Base-by-base conservation (phyloP, 2,797 vertebrate species). In the Helarctos malayanus region DNA sequence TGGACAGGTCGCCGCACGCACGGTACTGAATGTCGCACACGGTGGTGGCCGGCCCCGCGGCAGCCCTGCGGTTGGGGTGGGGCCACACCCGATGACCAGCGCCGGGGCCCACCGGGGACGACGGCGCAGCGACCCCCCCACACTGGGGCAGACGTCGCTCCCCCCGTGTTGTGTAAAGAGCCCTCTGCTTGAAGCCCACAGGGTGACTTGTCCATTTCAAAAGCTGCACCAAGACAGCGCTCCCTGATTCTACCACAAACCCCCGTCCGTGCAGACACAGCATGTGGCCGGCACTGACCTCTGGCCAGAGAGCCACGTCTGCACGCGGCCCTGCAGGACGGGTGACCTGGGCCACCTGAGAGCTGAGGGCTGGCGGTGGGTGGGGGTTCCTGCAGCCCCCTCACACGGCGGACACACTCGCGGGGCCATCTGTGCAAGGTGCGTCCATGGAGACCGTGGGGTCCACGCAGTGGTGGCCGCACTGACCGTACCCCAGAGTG, bases 1-100 rank as follows among this genome's bases (percentile, higher is more conserved):
- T 0, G 2, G 68, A 13, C 11, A 12, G 38, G 12, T 5, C 2
- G 11, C 16, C 3, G 21, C 69, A 41, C 0, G 12, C 38, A 6
- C 0, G 21, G 21, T 13, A 35, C 21, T 71, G 21, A 13, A 14
- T 1, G 69, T 25, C 5, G 3, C 23, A 5, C 69, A 7, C 0
- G 12, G 21, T 4, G 4, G 18, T 0, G 18, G 68, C 68, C 19
- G 5, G 35, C 19, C 19, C 19, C 19, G 5, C 2, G 35, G 68
- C 68, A 69, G n/a, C 19, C 19, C 65, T 38, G 19, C 5, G n/a
- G 35, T 11, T 38, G 19, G 9, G 10, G 19, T 19, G 0, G 19
- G 65, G 5, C 38, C 29, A 25, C 8, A 7, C 8, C 7, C 12
- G 5, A n/a, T 14, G 29, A 56, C 38, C 56, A 41, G 15, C 2